Evolutionary conservation across 2,888 invertebrate species (phyloP), one percentile per base, ranked within the genome.

Genomic region (Tenthredo distinguenda): DNA sequence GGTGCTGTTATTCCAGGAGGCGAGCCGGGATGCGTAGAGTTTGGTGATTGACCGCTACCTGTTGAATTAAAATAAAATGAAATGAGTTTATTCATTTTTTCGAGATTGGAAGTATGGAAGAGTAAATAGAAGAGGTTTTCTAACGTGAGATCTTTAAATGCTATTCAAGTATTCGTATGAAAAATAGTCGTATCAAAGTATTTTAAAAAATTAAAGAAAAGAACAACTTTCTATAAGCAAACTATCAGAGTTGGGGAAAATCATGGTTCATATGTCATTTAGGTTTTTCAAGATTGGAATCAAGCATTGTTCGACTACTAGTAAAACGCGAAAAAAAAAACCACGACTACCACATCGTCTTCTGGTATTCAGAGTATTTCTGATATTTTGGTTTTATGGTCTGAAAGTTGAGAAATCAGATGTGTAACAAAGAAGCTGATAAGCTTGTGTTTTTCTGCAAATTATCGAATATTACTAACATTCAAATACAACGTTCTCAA

Each of bases 31-130:
- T 96, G 96, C 85, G 96, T 96, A 90, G 96, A 96, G 85, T 96
- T 96, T 4, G 98, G 96, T 86, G 98, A 97, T 91, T 97, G 97
- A 71, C 97, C 97, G 90, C 96, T 96, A 72, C 96, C 96, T 92
- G 87, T 0, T n/a, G 47, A 58, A 58, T 34, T 40, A 0, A 26
- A 81, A 50, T 7, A 0, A 15, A 68, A 18, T 34, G 18, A 31
- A 81, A 40, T 40, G 21, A 34, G 15, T 40, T 37, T 21, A 81
- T 37, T 34, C 21, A 34, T 26, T 12, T 12, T 62, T 40, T 37
- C 21, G 0, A 6, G 37, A 50, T 77, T 4, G 55, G 3, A 10
- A n/a, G 10, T 12, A 26, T 62, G 9, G 0, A 21, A 68, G 6
- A 68, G 4, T 21, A 12, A 62, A 62, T 26, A 62, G 10, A 26